Evolutionary conservation across 2,113 vertebrate genomes (phyloP), one percentile per base, ranked within the genome.

Genomic region (Carollia perspicillata): DNA sequence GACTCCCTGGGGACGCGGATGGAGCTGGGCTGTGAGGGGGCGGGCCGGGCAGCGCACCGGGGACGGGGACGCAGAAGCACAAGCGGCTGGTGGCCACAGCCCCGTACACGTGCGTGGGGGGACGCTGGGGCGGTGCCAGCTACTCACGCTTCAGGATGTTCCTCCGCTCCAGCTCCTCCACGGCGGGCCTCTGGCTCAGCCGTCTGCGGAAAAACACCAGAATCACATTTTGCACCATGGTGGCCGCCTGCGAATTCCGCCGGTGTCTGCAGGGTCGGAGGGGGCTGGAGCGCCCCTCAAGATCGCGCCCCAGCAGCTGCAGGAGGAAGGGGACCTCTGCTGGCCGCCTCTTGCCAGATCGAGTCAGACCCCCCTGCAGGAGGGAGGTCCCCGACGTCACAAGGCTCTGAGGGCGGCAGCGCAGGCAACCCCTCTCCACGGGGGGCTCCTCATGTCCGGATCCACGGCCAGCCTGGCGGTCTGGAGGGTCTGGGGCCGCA

Each of bases 111-210:
- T 12, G 18, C 30, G 74, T 18, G 40, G 79, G 16, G 80, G 74
- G 23, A 37, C 79, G 16, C 85, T 2, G 1, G 69, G 5, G 86
- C 49, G 33, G 49, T 12, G 4, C 58, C 58, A 5, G 91, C 40
- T 97, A 99, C 99, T 99, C 95, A 99, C 99, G 99, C 97, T 99
- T 99, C 79, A 99, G 96, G 96, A 99, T 99, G 97, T 99, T 99
- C 55, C 99, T 98, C 97, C 99, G 99, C 98, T 99, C 99, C 97
- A 99, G 99, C 98, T 99, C 99, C 97, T 99, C 99, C 97, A 99
- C 99, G 1, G 99, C 99, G 7, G 99, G 99, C 97, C 99, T 99
- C 98, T 99, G 99, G 99, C 99, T 99, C 98, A 99, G 98, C 97
- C 99, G 99, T 99, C 99, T 99, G 98, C 99, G 99, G 98, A 99